Evolutionary conservation across 2,797 vertebrate genomes (phyloP), one percentile per base, ranked within the genome.

Genomic region (Danionella dracula): DNA sequence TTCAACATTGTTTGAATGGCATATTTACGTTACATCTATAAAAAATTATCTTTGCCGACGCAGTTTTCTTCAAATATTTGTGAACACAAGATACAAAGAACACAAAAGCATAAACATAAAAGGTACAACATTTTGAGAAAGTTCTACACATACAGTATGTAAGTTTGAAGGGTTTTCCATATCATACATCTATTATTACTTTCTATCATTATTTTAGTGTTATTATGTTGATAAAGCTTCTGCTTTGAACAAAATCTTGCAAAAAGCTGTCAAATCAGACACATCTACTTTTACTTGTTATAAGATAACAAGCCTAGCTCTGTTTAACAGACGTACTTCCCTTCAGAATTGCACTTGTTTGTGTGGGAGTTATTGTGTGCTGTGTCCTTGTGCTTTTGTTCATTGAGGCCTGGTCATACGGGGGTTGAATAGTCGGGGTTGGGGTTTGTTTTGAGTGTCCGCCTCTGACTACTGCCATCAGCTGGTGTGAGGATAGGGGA

Each of bases 381-480:
- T 19, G 19, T 15, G 59, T 50, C 54, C 54, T 65, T 51, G 40
- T 50, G 40, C 29, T 55, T 65, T 55, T 27, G 41, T 65, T 65
- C 62, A 55, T 20, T 4, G 2, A 37, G 31, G 31, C 62, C 50
- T 54, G 20, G 1, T 27, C 44, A 15, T 53, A 65, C 1, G 19
- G 31, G 49, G 31, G 62, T 54, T 55, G 40, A 65, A 29, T 55
- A 42, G 17, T 53, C 38, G n/a, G 48, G 46, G 42, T n/a, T 13
- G 29, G 4, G 21, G 15, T 66, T 53, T 65, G 55, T 71, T 66
- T 66, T 64, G 32, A 66, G 37, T 7, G 21, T 21, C 51, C 55
- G 61, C 69, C 61, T 66, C 61, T 53, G 46, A 71, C 46, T 31
- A 50, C 16, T 21, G 4, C 13, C 34, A 10, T 64, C 61, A 64